Percentiles rank a stretch among this genome's conserved stretches.
phyloP scores from a whole-genome alignment of 2,797 vertebrate genomes.

The Lepilemur septentrionalis region DNA sequence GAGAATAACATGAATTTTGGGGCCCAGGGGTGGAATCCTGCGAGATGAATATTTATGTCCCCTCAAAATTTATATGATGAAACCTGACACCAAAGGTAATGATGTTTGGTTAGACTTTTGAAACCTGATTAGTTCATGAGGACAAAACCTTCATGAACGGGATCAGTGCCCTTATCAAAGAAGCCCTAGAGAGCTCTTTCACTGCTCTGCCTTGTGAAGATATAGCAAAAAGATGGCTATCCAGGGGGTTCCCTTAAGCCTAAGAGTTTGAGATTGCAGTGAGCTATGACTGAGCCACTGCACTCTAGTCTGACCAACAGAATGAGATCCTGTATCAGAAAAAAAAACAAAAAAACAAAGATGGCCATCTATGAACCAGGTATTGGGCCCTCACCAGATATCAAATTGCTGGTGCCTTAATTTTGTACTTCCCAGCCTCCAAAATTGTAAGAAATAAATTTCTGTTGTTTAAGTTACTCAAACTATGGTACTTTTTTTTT shows the following conservation, averaged over 20 bases:
- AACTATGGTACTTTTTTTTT: neutral
- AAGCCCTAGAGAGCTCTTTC: neutral
- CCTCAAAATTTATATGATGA: neutral
- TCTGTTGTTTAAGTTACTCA: neutral
- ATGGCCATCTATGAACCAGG: neutral
- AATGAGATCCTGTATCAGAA: neutral
- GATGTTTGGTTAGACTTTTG: neutral
- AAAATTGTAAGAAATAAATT: neutral
- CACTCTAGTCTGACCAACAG: neutral
- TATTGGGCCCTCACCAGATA: neutral
- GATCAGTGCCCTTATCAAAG: neutral
- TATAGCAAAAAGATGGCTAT: neutral
- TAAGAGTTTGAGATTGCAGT: neutral
- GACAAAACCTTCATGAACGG: neutral
- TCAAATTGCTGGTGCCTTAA: neutral
- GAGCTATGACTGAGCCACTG: neutral
- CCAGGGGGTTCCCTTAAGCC: neutral
- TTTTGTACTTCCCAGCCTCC: neutral
- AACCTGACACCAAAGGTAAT: neutral
- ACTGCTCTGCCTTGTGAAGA: neutral
- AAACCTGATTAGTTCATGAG: neutral
- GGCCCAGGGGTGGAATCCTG: neutral
- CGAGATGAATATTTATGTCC: neutral
- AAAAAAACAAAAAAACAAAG: too few species aligned
- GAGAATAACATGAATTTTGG: neutral